Base-by-base conservation (phyloP, 2,888 invertebrate species). In the Sesia apiformis region DNA sequence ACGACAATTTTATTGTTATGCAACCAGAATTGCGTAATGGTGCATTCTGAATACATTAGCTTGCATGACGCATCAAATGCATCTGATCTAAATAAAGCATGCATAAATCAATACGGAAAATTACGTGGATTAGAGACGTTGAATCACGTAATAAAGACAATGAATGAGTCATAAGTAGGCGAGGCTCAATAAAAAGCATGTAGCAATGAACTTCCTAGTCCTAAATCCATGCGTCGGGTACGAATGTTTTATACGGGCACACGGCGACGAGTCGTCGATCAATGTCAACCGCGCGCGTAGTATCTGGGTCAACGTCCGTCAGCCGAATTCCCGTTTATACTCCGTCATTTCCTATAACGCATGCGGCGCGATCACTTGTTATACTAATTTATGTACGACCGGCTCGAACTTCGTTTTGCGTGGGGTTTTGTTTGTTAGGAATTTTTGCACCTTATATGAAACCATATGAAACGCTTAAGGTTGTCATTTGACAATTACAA, bases 281-380 rank as follows among this genome's bases (percentile, higher is more conserved):
- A 88, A 87, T 88, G 87, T 88, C 87, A 87, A 79, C 84, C 81
- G 80, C 83, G 85, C n/a, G n/a, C n/a, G n/a, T n/a, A n/a, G n/a
- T 86, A 88, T 87, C 83, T 88, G 72, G 87, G 87, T 88, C 86
- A 86, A 81, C 85, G 85, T 74, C 85, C 84, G 81, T 74, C 78
- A 74, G 69, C 76, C 80, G 78, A 81, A 85, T 83, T 84, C 84
- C 84, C 78, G 74, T 72, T 67, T 65, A 70, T 72, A 76, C 78
- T 78, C 50, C 76, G 76, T 80, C 77, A 78, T 81, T 83, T 79
- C 80, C 82, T 77, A 71, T 74, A 72, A 69, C 69, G 70, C 70
- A 72, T 72, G 65, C 67, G 69, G 67, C 64, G 46, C 46, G 46
- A 46, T 46, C 8, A 46, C 46, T n/a, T 23, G 46, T 46, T 46